Base-by-base conservation (phyloP, 1,140 invertebrate species). In the Trachelipus rathkii region DNA sequence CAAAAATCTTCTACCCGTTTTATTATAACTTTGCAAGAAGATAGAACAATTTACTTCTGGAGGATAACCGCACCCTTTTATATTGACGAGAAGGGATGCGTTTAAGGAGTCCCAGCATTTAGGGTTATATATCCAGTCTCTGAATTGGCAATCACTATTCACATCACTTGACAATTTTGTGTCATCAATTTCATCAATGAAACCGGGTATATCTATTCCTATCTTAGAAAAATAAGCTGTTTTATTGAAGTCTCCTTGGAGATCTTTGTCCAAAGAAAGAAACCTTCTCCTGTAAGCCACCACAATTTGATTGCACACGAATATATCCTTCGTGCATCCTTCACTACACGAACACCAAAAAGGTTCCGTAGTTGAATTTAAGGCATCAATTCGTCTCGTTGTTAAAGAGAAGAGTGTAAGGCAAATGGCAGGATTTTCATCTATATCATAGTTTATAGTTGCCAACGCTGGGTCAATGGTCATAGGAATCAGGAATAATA, bases 21-120 rank as follows among this genome's bases (percentile, higher is more conserved):
- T 73, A 74, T 93, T 92, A 81, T 95, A 93, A 77, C 89, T 89
- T 77, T 90, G 88, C 79, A 91, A 88, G 87, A 94, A 95, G 84
- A 91, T 89, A 82, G 90, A 91, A 86, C 93, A 95, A 85, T 95
- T 93, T 81, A 95, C 87, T 85, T 92, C 91, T 70, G 93, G 93
- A 78, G 93, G 93, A 85, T 95, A 95, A 78, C 93, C 93, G 84
- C 93, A 93, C 76, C 91, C 90, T 86, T 95, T 95, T 44, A 95
- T 93, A 85, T 95, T 95, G 10, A 93, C 93, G 83, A 92, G 92
- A 45, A 95, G 87, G 77, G 91, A 78, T 68, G 78, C 81, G 66
- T 81, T 80, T 11, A 74, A 43, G 10, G 45, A 60, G 76, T 79
- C 77, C 78, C 75, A 79, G 68, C 50, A 60, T 60, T 60, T 60